These are phyloP conservation scores for Eospalax fontanierii DNA, from an alignment of 2,797 vertebrate genomes.

Conservation along the genomic window DNA sequence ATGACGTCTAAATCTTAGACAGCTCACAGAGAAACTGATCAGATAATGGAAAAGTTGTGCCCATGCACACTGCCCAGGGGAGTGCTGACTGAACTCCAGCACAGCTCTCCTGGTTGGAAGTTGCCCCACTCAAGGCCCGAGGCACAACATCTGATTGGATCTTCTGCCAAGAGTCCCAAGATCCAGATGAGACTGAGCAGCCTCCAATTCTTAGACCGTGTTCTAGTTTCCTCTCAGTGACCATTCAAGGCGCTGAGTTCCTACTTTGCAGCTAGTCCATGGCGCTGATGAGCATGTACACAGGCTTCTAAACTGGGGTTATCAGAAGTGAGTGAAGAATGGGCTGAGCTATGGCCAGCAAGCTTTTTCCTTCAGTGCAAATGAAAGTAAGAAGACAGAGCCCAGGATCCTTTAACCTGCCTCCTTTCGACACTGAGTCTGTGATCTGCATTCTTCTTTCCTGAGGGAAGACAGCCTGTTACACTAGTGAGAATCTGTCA, in stretches of 20 bases:
- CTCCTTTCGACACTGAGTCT: neutral
- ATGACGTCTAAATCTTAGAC: too few relatives aligned
- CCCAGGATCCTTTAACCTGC: neutral
- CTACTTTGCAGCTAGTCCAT: neutral
- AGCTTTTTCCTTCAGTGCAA: neutral
- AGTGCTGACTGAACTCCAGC: neutral
- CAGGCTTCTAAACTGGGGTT: neutral
- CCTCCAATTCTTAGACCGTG: neutral
- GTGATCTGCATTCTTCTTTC: neutral
- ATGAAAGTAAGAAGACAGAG: accelerated
- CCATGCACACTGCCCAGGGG: too few relatives aligned
- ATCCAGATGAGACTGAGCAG: neutral
- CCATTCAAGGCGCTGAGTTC: neutral
- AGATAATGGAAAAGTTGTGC: neutral
- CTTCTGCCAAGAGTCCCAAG: neutral
- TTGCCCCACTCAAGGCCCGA: neutral
- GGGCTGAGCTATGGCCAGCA: neutral
- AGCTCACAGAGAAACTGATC: neutral
- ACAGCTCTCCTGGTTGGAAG: neutral
- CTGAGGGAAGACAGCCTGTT: neutral
- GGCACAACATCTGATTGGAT: neutral
- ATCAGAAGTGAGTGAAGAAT: neutral
- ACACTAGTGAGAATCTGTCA: neutral
- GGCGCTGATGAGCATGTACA: neutral
- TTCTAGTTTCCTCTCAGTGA: neutral